Percentiles rank a stretch among this genome's conserved stretches.
Conservation (phyloP, 2,113 vertebrate species). For the Dipodomys merriami region DNA sequence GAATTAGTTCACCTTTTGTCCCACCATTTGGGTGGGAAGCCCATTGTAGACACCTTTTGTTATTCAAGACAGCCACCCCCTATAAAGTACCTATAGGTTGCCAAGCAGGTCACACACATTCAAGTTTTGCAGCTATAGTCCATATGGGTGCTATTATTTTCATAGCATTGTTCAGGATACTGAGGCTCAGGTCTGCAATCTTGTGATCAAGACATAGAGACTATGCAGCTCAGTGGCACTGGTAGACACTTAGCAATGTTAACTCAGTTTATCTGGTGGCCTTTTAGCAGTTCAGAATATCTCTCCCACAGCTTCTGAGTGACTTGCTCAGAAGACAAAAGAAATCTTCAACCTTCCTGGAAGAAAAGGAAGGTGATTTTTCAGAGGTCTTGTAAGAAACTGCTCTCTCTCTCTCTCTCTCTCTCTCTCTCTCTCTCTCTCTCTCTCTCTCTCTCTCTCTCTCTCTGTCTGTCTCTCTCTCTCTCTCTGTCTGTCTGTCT, state of each 20-base stretch:
- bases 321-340: neutral
- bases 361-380: neutral
- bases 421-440: no score
- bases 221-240: neutral
- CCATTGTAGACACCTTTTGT: neutral
- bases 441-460: no score
- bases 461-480: no score
- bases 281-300: neutral
- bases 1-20: no score
- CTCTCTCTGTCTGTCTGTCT: no score
- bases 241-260: neutral
- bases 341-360: neutral
- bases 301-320: neutral
- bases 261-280: neutral
- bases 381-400: neutral
- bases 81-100: neutral
- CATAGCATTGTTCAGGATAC: neutral
- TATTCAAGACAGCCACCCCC: neutral
- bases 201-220: neutral
- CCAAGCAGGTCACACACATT: neutral
- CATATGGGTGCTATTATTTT: neutral
- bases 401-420: no score
- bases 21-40: no score
- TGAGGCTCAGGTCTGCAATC: neutral
- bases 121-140: neutral